phyloP scores from a whole-genome alignment of 2,888 invertebrate genomes.

The Drosophila antonietae region DNA sequence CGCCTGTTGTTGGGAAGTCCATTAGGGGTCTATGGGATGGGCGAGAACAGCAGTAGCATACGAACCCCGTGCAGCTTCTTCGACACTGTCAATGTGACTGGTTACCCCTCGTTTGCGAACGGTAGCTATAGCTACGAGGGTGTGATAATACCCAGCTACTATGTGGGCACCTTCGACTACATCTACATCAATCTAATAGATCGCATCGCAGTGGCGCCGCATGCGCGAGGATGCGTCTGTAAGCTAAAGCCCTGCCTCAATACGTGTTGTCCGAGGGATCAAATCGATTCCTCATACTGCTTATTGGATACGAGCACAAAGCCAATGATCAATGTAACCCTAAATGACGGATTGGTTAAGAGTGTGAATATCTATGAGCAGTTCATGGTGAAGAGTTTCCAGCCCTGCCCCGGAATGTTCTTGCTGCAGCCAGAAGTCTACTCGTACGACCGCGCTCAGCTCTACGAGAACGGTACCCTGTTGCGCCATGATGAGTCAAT shows the following conservation, averaged over 20 bases:
- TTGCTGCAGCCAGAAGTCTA: slow-evolving; percentile 59
- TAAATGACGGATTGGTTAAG: slow-evolving; percentile 42
- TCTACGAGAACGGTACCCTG: slow-evolving; percentile 81
- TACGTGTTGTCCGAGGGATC: slow-evolving; percentile 81
- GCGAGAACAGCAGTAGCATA: slow-evolving; percentile 64
- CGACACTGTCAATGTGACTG: slow-evolving; percentile 83
- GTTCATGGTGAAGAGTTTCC: slow-evolving; percentile 71
- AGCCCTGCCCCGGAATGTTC: slow-evolving; percentile 69
- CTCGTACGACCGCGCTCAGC: slow-evolving; percentile 62
- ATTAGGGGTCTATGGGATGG: slow-evolving; percentile 55
- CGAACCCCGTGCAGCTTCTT: slow-evolving; percentile 75
- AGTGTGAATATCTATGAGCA: slow-evolving; percentile 61
- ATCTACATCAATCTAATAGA: slow-evolving; percentile 58
- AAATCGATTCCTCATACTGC: slow-evolving; percentile 42
- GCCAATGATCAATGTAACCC: slow-evolving; percentile 72
- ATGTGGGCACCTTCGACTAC: slow-evolving; percentile 79
- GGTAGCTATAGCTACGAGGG: slow-evolving; percentile 82
- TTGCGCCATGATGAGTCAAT: slow-evolving; percentile 50
- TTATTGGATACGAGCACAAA: slow-evolving; percentile 29
- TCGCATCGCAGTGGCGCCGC: slow-evolving; percentile 67
- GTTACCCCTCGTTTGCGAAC: slow-evolving; percentile 66
- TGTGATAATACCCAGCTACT: slow-evolving; percentile 74
- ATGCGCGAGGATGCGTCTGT: slow-evolving; percentile 83
- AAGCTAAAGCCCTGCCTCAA: slow-evolving; percentile 82
- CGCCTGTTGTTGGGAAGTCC: slow-evolving; percentile 56